Evolutionary conservation across 1,140 invertebrate species (phyloP).

Genomic region (Lasioglossum albipes): DNA sequence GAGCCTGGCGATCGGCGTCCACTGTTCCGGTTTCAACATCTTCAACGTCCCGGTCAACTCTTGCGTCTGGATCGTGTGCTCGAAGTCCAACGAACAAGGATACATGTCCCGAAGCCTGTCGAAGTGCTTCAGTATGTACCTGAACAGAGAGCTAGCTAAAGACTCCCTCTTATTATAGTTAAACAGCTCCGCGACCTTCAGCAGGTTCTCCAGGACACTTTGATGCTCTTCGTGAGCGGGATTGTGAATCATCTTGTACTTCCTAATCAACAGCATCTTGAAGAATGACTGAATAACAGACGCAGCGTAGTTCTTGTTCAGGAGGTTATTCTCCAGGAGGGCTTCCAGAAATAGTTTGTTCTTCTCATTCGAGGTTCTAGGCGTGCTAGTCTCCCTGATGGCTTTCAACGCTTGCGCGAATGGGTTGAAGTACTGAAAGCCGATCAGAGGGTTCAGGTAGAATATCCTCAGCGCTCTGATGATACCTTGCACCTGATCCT

Average conservation of each 20-base stretch:
- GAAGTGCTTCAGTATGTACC: slow-evolving; percentile 43
- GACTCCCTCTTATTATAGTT: slow-evolving; percentile 47
- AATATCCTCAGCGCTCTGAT: slow-evolving; percentile 54
- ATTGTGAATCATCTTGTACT: slow-evolving; percentile 53
- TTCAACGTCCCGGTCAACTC: slow-evolving; percentile 39
- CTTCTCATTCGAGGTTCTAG: not conserved
- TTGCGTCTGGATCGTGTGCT: slow-evolving; percentile 55
- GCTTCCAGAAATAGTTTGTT: too few species aligned
- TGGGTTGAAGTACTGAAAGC: not conserved
- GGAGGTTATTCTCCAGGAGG: too few species aligned
- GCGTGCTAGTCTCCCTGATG: not conserved
- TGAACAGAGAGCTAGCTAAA: slow-evolving; percentile 29
- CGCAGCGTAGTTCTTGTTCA: slow-evolving; percentile 23
- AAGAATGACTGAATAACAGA: slow-evolving; percentile 59
- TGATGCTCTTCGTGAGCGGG: slow-evolving; percentile 38
- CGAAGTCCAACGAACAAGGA: slow-evolving; percentile 53
- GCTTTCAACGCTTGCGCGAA: not conserved
- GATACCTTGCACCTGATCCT: not conserved
- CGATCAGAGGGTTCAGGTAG: slow-evolving; percentile 57
- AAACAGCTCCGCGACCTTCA: slow-evolving; percentile 48
- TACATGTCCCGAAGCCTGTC: slow-evolving; percentile 41
- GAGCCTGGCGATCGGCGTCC: slow-evolving; percentile 57
- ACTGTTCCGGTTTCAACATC: slow-evolving; percentile 40
- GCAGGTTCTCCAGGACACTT: slow-evolving; percentile 27
- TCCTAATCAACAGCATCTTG: slow-evolving; percentile 47